phyloP scores from a whole-genome alignment of 2,888 invertebrate species.

The Tenthredo distinguenda region DNA sequence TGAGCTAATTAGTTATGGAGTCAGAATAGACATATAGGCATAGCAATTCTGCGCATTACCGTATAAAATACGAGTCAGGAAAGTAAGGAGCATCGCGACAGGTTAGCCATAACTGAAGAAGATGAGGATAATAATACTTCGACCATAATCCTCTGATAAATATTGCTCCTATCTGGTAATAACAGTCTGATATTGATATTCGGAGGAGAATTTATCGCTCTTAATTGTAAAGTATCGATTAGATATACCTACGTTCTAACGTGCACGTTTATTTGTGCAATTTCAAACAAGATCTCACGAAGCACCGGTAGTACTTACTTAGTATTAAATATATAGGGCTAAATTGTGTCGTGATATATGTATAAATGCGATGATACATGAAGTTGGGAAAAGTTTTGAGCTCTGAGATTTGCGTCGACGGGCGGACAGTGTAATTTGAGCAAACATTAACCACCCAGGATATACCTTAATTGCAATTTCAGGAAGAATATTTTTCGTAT shows the following conservation, averaged over 20 bases:
- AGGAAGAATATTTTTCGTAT: constrained; percentile 47
- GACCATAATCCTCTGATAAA: not conserved
- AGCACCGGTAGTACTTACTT: not conserved
- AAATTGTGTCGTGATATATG: not conserved
- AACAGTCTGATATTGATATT: not conserved
- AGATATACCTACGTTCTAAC: not conserved
- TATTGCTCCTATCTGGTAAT: not conserved
- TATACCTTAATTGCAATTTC: constrained; percentile 44
- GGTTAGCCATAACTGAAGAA: not conserved
- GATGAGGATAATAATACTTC: not conserved
- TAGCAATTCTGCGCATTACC: not conserved
- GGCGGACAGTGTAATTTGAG: constrained; percentile 7
- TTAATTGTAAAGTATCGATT: constrained; percentile 8
- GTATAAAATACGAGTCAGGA: not conserved
- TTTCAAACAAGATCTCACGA: not conserved
- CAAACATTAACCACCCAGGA: not conserved
- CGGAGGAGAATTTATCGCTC: not conserved
- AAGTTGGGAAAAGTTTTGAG: not conserved
- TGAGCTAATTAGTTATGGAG: not conserved
- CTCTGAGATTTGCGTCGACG: not conserved
- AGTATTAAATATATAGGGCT: not conserved
- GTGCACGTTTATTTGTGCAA: not conserved
- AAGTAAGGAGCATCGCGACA: not conserved
- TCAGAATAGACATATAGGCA: not conserved
- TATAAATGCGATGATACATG: not conserved